Evolutionary conservation across 2,113 vertebrate species (phyloP), one percentile per base, ranked within the genome.

Genomic region (Aviceda subcristata): DNA sequence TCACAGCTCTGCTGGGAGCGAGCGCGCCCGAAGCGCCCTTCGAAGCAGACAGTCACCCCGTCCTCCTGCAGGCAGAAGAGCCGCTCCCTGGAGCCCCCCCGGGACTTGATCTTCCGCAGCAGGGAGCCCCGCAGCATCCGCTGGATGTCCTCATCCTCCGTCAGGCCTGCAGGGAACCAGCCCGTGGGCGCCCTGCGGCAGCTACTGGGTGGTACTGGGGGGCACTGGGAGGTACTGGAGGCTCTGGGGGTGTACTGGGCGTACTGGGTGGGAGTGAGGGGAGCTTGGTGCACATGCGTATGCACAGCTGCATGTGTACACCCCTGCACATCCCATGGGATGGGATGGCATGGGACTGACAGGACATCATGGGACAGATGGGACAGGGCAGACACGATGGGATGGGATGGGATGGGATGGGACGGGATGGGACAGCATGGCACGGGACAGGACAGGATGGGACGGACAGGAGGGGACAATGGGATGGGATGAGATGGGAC

Each of bases 11-110:
- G 99, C 88, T 98, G 97, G 62, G 98, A 98, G 30, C 98, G 98
- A 30, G 98, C 90, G 63, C 89, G 98, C 46, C 97, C 66, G 56
- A 98, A 97, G 85, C 98, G 97, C 87, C 99, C 98, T 97, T 99
- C 98, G 21, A 99, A 99, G 99, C 99, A 99, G 92, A 99, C 98
- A 1, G 99, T 99, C 63, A 98, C 97, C 6, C 99, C 98, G 6
- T 99, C 99, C 90, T 99, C 99, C 96, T 99, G 98, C 85, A 99
- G 98, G 59, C 97, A 97, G 95, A 99, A 98, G 74, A 96, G 95
- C 22, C 99, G 98, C 87, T 98, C 98, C 97, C 99, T 98, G 92
- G 98, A 98, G 98, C 98, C 98, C 15, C 98, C 97, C 20, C 69
- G 87, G 6, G 99, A 98, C 88, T 99, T 99, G 57, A 99, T 98